A percentile compares a stretch with the other conserved stretches of the same genome.
Evolutionary conservation across 2,888 invertebrate genomes (phyloP).

Genomic region (Carcina quercana): DNA sequence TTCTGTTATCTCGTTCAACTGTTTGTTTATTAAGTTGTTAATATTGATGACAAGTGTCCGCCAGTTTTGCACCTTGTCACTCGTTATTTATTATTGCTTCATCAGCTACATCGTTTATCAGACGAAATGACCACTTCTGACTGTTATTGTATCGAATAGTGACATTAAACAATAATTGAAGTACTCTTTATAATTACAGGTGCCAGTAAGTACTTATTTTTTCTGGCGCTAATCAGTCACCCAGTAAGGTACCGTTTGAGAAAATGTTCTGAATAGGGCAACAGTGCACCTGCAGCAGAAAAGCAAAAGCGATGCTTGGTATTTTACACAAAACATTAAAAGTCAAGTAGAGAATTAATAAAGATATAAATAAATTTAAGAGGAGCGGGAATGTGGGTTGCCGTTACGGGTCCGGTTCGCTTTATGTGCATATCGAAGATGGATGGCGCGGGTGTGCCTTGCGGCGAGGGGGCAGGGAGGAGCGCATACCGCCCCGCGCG

Average conservation of each 20-base stretch:
- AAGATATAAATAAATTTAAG: constrained; percentile 73
- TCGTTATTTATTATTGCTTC: too few relatives aligned
- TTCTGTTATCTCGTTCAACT: constrained; percentile 4
- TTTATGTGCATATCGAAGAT: constrained; percentile 74
- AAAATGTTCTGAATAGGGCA: too few relatives aligned
- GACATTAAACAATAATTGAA: too few relatives aligned
- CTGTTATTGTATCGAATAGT: too few relatives aligned
- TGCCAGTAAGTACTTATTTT: too few relatives aligned
- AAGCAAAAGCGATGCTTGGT: constrained; percentile 14
- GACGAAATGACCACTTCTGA: too few relatives aligned
- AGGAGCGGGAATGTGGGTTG: constrained; percentile 70
- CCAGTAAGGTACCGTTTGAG: too few relatives aligned
- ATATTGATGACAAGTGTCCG: constrained; percentile 23
- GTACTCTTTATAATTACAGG: too few relatives aligned
- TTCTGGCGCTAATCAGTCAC: too few relatives aligned
- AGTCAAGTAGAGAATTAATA: constrained; percentile 69
- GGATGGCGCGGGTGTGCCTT: constrained; percentile 54
- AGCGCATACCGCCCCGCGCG: constrained; percentile 30
- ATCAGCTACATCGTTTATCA: too few relatives aligned
- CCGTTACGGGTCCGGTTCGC: constrained; percentile 68
- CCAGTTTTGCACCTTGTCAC: too few relatives aligned
- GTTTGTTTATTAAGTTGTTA: constrained; percentile 20
- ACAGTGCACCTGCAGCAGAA: constrained; percentile 5
- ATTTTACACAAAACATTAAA: constrained; percentile 55
- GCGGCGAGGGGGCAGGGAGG: constrained; percentile 21